phyloP scores from a whole-genome alignment of 2,888 invertebrate species.

The Acanthococcus lagerstroemiae region DNA sequence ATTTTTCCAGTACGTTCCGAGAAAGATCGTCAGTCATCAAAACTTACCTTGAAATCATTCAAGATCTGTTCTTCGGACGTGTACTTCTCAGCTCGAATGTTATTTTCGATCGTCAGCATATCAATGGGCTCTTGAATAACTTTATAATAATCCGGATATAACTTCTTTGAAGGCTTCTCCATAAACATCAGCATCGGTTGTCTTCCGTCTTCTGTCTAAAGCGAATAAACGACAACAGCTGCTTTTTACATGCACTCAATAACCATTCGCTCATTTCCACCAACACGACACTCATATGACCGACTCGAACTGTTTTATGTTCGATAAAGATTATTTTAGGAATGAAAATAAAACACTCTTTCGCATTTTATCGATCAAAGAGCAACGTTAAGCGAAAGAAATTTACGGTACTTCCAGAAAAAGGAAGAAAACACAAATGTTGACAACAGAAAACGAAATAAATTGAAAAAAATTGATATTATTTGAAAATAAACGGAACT shows the following conservation, averaged over 20 bases:
- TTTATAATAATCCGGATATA: slow-evolving; percentile 85
- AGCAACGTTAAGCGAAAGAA: neutral
- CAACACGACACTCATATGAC: too few species aligned
- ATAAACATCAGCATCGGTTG: slow-evolving; percentile 85
- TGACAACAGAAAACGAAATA: too few species aligned
- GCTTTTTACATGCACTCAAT: too few species aligned
- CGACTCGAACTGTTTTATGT: too few species aligned
- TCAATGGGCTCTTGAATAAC: slow-evolving; percentile 90
- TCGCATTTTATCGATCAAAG: neutral
- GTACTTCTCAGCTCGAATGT: slow-evolving; percentile 67
- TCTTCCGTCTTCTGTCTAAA: slow-evolving; percentile 59
- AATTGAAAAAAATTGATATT: neutral
- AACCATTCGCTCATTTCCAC: too few species aligned
- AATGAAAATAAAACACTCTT: too few species aligned
- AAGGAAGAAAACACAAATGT: too few species aligned
- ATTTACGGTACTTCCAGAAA: neutral
- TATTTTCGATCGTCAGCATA: slow-evolving; percentile 83
- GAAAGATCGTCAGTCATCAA: neutral
- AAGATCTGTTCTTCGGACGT: slow-evolving; percentile 50
- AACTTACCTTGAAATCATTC: slow-evolving; percentile 49
- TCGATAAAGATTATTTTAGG: neutral
- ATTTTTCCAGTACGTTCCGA: too few species aligned
- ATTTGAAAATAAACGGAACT: neutral
- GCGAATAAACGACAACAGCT: neutral
- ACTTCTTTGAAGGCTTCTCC: slow-evolving; percentile 89